A percentile compares a stretch with the other conserved stretches of the same genome.
Conservation (phyloP, 92 coral and sea anemone species). For the Isaurus tuberculatus region DNA sequence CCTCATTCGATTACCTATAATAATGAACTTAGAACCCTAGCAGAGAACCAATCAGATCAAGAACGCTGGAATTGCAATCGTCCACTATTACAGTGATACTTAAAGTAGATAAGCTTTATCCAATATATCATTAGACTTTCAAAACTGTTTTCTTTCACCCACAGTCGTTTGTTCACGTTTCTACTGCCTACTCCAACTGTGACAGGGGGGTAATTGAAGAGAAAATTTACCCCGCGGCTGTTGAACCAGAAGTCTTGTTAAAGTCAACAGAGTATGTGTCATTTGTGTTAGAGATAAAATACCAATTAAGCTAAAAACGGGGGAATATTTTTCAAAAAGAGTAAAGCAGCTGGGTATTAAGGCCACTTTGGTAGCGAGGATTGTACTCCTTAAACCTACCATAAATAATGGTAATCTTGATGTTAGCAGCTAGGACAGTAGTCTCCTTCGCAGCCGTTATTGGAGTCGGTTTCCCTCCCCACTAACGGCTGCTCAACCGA, state of each 20-base stretch:
- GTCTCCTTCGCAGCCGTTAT: no score
- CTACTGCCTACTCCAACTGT: conserved; percentile 99
- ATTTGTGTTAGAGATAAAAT: no score
- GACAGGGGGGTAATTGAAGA: conserved; percentile 87
- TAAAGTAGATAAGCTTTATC: background rate
- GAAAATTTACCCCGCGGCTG: conserved; percentile 86
- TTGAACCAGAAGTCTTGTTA: conserved; percentile 83
- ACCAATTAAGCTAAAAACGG: background rate
- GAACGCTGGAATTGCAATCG: background rate
- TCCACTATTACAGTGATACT: background rate
- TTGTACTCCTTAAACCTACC: no score
- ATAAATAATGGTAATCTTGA: no score
- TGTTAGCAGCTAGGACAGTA: no score
- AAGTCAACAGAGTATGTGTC: conserved; percentile 77
- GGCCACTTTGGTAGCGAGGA: no score
- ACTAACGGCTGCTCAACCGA: no score
- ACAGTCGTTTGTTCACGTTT: conserved; percentile 80
- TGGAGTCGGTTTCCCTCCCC: no score
- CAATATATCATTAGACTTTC: background rate
- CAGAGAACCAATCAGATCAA: no score
- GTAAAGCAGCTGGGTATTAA: no score
- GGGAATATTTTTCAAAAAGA: background rate
- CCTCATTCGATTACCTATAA: no score
- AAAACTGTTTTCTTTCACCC: background rate
- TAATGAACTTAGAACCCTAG: no score